phyloP scores from a whole-genome alignment of 2,113 vertebrate genomes.

The Etheostoma cragini region DNA sequence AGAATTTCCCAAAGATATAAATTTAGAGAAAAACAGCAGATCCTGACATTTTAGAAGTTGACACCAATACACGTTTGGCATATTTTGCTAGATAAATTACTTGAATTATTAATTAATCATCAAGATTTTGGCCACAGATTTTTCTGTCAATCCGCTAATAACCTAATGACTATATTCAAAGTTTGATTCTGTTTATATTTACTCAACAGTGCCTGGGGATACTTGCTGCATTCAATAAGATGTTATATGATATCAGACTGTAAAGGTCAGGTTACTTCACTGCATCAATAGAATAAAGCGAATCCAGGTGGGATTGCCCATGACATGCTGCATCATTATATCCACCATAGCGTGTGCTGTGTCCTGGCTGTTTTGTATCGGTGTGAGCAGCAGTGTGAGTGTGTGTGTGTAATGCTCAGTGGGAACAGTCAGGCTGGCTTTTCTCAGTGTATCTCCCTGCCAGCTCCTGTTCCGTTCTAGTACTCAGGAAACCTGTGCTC shows the following conservation, averaged over 20 bases:
- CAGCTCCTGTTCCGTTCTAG: conserved; percentile 80
- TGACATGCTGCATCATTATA: conserved; percentile 38
- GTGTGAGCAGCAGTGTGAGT: conserved; percentile 39
- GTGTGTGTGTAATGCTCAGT: conserved; percentile 67
- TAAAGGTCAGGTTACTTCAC: conserved; percentile 30
- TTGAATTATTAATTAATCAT: background rate
- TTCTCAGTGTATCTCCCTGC: conserved; percentile 78
- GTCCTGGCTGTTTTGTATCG: conserved; percentile 17
- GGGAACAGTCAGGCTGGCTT: conserved; percentile 75
- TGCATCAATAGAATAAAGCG: conserved; percentile 12
- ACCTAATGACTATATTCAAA: background rate
- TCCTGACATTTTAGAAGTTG: background rate
- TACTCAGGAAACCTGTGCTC: conserved; percentile 80
- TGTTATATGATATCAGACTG: conserved; percentile 7
- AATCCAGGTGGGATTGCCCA: conserved; percentile 47
- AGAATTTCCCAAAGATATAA: background rate
- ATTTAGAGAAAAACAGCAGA: background rate
- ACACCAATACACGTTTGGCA: too few relatives aligned
- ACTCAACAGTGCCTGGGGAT: background rate
- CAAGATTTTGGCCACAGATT: background rate
- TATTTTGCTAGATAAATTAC: too few relatives aligned
- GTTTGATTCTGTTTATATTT: background rate
- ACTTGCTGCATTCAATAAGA: background rate
- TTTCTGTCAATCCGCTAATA: background rate
- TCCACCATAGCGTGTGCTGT: conserved; percentile 28